phyloP scores from a whole-genome alignment of 2,113 vertebrate genomes.

The Bostrychus sinensis region DNA sequence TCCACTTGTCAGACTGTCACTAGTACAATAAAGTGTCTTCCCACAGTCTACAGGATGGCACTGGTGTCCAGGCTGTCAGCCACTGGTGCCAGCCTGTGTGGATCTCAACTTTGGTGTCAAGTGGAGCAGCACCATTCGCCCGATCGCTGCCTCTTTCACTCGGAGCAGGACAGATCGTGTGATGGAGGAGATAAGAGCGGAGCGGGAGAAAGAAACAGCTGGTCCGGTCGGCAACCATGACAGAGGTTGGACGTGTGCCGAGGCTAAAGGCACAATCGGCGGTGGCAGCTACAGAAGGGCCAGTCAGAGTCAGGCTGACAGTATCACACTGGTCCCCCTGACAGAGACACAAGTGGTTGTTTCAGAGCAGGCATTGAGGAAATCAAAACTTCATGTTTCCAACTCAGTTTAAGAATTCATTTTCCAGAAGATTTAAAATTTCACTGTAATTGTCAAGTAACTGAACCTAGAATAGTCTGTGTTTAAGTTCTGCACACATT shows the following conservation, averaged over 20 bases:
- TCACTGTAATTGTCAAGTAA: too few species aligned
- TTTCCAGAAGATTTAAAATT: background rate
- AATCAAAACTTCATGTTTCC: background rate
- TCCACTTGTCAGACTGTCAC: slow-evolving; percentile 36
- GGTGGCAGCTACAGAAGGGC: slow-evolving; percentile 49
- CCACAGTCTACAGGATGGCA: slow-evolving; percentile 28
- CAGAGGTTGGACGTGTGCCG: slow-evolving; percentile 48
- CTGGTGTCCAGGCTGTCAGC: slow-evolving; percentile 33
- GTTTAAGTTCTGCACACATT: too few species aligned
- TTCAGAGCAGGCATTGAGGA: background rate
- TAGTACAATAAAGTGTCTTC: slow-evolving; percentile 37
- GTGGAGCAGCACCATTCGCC: slow-evolving; percentile 32
- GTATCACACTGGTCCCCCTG: slow-evolving; percentile 8
- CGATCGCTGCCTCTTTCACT: slow-evolving; percentile 37
- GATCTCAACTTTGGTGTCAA: slow-evolving; percentile 44
- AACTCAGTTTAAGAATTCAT: background rate
- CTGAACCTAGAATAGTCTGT: too few species aligned
- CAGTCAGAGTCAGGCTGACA: slow-evolving; percentile 20
- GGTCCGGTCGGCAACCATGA: slow-evolving; percentile 49
- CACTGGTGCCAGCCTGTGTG: slow-evolving; percentile 19
- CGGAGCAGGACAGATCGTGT: slow-evolving; percentile 41
- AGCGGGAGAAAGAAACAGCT: slow-evolving; percentile 56
- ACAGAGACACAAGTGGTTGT: background rate
- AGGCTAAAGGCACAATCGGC: slow-evolving; percentile 39
- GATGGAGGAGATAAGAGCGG: slow-evolving; percentile 47